Base-by-base conservation (phyloP, 2,797 vertebrate species). In the Gouania willdenowi region DNA sequence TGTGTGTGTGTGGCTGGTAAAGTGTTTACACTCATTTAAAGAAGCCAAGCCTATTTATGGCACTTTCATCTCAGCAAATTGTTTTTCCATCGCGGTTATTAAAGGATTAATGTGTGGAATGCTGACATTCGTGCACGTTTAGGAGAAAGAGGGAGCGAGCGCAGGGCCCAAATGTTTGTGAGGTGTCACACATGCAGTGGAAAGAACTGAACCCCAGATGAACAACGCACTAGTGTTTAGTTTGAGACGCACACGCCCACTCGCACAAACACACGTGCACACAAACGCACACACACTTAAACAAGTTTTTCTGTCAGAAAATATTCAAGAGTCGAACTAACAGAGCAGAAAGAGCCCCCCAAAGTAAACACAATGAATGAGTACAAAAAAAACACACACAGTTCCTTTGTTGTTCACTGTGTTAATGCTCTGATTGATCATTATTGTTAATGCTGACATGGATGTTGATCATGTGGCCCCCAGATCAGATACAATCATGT, bases 91-190 rank as follows among this genome's bases (percentile, higher is more conserved):
- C 5, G 61, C 48, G 16, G 23, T 57, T 51, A 68, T 79, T 32
- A 61, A 43, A 62, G 69, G 73, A 79, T 73, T 75, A 72, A 21
- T 32, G 58, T 41, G 67, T 20, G 61, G 56, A 77, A 77, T 61
- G 67, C 38, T 66, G 44, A 42, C 67, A 55, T 68, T 41, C 50
- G 49, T 4, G 5, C 46, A 26, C 42, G 14, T 46, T 16, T 50
- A 22, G 50, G 14, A 2, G 34, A 17, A 6, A 26, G 7, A 19
- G 13, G 29, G 19, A 28, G 4, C 20, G 41, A 41, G 28, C 13
- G 18, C 24, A 23, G 34, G 33, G 47, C 37, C 14, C 8, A 41
- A 38, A 30, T 18, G 22, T 43, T 52, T 55, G 41, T 40, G 32
- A 53, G 6, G 40, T 53, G 44, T 47, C 45, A 20, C 4, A 18